Base-by-base conservation (phyloP, 1,140 invertebrate species). In the Hylyphantes graminicola region DNA sequence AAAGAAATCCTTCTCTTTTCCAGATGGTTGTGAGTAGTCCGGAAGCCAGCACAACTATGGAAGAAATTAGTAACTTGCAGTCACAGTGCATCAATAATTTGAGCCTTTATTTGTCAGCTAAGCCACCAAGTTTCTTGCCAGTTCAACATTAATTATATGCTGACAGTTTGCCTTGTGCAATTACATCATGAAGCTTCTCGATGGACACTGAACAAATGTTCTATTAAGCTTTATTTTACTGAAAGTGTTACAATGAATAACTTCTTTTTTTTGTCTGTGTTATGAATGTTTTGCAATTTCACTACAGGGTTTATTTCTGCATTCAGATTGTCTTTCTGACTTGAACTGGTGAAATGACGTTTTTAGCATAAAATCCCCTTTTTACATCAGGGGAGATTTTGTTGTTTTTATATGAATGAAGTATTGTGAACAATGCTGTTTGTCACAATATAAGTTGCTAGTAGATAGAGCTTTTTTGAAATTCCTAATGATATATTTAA, bases 1-100 rank as follows among this genome's bases (percentile, higher is more conserved):
- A 35, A 35, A 35, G 5, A 35, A 35, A 35, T 19, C 7, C 53
- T 67, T 68, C 3, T 8, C 21, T 68, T 77, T 68, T 57, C 8
- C 55, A 84, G 81, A 75, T 84, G 81, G 70, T 84, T 67, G 81
- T 84, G 11, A 76, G 81, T 35, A 76, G 81, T 76, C 81, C 70
- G 35, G 81, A 84, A 48, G 64, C 57, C 9, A 68, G 17, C 19
- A 50, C 59, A 51, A 53, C 63, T 10, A 76, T 84, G 81, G 81
- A 84, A 50, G 81, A 84, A 57, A 84, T 84, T 8, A 76, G 81
- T 50, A 67, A 50, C 13, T 55, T 84, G 57, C 81, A 75, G 50
- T 76, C 81, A 50, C 81, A 84, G 61, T 84, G 81, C 51, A 84
- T 84, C 21, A 65, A 76, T 53, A 84, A 84, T 48, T 59, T 84